Conservation (phyloP, 2,113 vertebrate species). For the Terrapene triunguis region DNA sequence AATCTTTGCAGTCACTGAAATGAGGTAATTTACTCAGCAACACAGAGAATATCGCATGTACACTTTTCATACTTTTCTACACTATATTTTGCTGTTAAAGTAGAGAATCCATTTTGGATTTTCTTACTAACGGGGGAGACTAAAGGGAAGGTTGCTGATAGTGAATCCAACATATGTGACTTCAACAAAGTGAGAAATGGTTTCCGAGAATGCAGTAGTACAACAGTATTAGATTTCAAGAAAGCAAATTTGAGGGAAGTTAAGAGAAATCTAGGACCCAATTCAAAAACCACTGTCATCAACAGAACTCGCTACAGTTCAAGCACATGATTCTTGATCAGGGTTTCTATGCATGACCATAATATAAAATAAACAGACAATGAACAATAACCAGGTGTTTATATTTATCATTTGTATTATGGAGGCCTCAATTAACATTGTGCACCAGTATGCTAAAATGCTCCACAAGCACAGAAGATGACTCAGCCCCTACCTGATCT, state of each 20-base stretch:
- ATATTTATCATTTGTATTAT: background rate
- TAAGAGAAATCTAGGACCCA: background rate
- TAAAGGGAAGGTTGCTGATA: background rate
- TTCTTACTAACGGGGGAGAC: background rate
- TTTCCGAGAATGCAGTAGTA: background rate
- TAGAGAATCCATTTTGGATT: background rate
- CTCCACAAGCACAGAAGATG: conserved; percentile 31
- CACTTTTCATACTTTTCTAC: background rate
- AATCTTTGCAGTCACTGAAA: background rate
- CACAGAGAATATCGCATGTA: background rate
- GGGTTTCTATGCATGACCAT: background rate
- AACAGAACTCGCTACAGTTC: background rate
- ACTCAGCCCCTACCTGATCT: conserved; percentile 12
- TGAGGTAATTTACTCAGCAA: background rate
- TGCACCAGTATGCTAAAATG: background rate
- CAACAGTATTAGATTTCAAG: background rate
- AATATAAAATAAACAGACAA: background rate
- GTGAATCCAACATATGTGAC: background rate
- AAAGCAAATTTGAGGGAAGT: background rate
- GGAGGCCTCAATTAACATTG: background rate
- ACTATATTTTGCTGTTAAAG: no score
- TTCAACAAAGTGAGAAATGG: background rate
- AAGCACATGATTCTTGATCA: background rate
- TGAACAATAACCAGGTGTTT: background rate
- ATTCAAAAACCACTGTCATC: background rate